Base-by-base conservation (phyloP, 2,888 invertebrate species). In the Epistrophe grossulariae region DNA sequence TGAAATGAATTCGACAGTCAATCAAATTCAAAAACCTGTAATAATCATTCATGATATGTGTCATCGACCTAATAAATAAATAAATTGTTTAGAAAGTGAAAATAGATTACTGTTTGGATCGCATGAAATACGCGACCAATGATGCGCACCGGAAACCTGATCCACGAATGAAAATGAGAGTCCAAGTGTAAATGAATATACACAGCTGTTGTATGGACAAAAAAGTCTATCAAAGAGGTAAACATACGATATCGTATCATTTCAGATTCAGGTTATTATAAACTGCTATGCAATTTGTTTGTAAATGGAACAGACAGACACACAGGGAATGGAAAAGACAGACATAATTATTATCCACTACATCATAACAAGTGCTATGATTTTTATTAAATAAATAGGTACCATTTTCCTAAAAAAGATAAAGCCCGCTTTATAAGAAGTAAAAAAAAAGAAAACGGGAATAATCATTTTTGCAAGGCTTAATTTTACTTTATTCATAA, bases 81-180 rank as follows among this genome's bases (percentile, higher is more conserved):
- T 48, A 57, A 24, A 24, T 24, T 24, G 71, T 55, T 17, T 43
- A 59, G 80, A 84, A 80, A 80, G 80, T 84, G 72, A 84, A 84
- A 80, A 80, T 72, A 60, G 24, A 72, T 77, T 66, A 66, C 68
- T 52, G 45, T 52, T 50, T 35, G 50, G 57, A 70, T 52, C 66
- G 45, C 55, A 52, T 15, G 64, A 45, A 60, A 35, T 52, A 59
- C 2, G 60, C 31, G 5, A 19, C 45, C 43, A 68, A 78, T 84
- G 81, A 84, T 77, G 73, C 57, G 68, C 50, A 68, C 57, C 62
- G 57, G 68, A 81, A 81, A 78, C 73, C 77, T 60, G 77, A 81
- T 85, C 70, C 62, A 64, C 19, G 19, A 81, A 81, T 57, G 70
- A 85, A 81, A 84, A 73, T 35, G 72, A 84, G 77, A 81, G 77